phyloP scores from a whole-genome alignment of 2,797 vertebrate genomes.

The Fistularia commersonii region DNA sequence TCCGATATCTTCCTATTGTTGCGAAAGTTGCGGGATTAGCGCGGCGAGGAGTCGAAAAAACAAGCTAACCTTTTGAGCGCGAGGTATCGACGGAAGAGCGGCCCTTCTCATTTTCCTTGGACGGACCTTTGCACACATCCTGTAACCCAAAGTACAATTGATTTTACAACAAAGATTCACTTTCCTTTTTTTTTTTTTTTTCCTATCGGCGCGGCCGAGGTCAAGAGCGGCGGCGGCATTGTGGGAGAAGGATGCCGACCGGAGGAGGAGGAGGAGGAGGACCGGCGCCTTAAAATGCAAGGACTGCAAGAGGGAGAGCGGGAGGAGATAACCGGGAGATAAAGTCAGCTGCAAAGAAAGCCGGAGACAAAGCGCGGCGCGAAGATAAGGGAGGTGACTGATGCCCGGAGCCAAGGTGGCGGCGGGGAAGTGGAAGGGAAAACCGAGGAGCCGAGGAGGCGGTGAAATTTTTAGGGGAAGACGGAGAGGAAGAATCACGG shows the following conservation, averaged over 20 bases:
- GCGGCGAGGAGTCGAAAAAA: background rate
- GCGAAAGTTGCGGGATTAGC: background rate
- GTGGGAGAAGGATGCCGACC: conserved; percentile 13
- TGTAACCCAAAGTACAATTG: conserved; percentile 12
- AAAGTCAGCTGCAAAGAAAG: conserved; percentile 40
- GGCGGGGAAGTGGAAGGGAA: conserved; percentile 1
- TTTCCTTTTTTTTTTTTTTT: conserved; percentile 33
- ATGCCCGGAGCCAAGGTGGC: conserved; percentile 7
- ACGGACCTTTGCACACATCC: background rate
- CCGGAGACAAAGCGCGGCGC: conserved; percentile 37
- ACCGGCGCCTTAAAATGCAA: conserved; percentile 32
- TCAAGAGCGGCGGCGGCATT: conserved; percentile 18
- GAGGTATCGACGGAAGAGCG: too few species aligned
- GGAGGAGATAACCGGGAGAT: conserved; percentile 25
- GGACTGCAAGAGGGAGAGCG: conserved; percentile 22
- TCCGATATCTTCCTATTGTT: conserved; percentile 34
- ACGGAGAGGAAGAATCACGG: background rate
- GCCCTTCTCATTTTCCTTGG: background rate
- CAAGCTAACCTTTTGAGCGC: too few species aligned
- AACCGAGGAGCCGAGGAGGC: background rate
- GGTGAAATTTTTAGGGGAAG: conserved; percentile 1
- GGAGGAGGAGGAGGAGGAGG: conserved; percentile 18
- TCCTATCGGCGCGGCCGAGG: too few species aligned
- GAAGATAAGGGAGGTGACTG: conserved; percentile 36
- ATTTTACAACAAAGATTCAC: conserved; percentile 41